phyloP scores from a whole-genome alignment of 2,797 vertebrate species.

The Chlorospingus flavigularis region DNA sequence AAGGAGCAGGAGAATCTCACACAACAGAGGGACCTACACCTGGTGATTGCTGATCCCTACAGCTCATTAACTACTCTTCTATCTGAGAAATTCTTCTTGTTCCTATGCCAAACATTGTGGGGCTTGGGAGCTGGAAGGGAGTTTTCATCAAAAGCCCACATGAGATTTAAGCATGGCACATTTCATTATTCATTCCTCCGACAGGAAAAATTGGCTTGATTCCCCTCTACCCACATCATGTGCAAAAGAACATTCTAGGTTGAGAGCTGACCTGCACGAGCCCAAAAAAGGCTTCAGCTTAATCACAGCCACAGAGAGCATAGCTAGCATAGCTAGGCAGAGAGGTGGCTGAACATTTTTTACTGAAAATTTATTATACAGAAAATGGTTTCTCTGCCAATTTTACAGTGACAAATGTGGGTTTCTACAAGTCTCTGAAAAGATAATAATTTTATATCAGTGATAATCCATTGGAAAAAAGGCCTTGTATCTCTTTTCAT shows the following conservation, averaged over 20 bases:
- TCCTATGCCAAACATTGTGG: fast-evolving
- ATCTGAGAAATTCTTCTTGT: background rate
- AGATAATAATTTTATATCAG: background rate
- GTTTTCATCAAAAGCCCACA: background rate
- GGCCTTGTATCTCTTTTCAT: background rate
- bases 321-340: fast-evolving
- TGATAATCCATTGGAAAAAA: background rate
- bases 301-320: background rate
- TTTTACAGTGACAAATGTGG: background rate
- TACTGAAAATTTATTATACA: background rate
- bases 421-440: background rate
- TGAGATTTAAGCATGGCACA: fast-evolving
- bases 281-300: background rate
- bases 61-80: background rate
- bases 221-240: fast-evolving
- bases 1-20: background rate
- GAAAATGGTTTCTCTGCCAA: background rate
- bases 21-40: fast-evolving
- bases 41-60: background rate
- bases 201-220: background rate
- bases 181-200: background rate
- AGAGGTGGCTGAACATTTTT: background rate
- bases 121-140: background rate
- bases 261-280: background rate
- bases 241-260: background rate